Evolutionary conservation across 2,113 vertebrate species (phyloP).

Genomic region (Erythrolamprus reginae): DNA sequence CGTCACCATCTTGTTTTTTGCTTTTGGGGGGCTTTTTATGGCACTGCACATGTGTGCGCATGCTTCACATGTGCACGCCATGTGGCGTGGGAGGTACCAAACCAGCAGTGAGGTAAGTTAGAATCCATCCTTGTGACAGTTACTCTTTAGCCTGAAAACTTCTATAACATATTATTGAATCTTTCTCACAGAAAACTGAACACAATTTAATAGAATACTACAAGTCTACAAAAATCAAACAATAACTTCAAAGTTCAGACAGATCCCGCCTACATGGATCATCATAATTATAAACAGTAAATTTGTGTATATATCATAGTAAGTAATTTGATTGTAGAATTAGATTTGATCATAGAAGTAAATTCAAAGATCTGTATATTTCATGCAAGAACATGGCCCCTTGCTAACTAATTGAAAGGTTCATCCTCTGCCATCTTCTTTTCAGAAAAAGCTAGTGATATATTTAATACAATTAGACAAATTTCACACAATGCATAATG

Average conservation of each 20-base stretch:
- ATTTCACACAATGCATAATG: background rate
- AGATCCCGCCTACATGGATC: background rate
- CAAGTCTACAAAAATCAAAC: too few species aligned
- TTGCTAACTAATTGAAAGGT: background rate
- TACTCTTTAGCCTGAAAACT: background rate
- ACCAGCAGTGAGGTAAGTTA: too few species aligned
- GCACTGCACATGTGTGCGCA: too few species aligned
- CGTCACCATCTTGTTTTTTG: too few species aligned
- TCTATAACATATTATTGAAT: background rate
- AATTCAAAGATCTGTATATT: background rate
- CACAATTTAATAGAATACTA: background rate
- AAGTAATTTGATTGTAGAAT: background rate
- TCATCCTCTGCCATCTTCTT: background rate
- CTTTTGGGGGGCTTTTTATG: too few species aligned
- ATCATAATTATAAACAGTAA: background rate
- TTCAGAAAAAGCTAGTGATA: background rate
- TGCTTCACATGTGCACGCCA: too few species aligned
- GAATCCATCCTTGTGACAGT: background rate
- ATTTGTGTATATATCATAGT: background rate
- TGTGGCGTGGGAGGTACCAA: too few species aligned
- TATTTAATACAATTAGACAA: background rate
- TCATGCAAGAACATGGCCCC: background rate
- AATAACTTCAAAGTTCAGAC: background rate
- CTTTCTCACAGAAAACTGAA: background rate
- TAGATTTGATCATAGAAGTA: background rate